phyloP scores from a whole-genome alignment of 2,888 invertebrate genomes.

The Diachrysia chrysitis region DNA sequence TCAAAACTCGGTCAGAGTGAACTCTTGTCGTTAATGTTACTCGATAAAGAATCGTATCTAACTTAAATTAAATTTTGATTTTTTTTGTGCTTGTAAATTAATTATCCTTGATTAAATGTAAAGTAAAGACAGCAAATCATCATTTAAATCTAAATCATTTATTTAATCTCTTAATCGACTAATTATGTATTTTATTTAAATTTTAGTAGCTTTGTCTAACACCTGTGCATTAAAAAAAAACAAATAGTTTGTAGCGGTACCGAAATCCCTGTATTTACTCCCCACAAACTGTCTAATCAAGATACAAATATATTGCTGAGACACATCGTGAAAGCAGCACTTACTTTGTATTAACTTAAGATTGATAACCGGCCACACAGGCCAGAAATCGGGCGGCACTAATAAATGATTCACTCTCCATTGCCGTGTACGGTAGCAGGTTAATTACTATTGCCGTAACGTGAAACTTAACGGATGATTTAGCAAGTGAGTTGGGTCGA shows the following conservation, averaged over 20 bases:
- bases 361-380: conserved; percentile 60
- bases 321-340: conserved; percentile 12
- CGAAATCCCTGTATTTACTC: too few species aligned
- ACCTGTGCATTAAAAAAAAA: too few species aligned
- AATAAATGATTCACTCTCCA: conserved; percentile 70
- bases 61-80: background rate
- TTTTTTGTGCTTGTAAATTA: background rate
- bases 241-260: too few species aligned
- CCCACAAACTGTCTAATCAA: background rate
- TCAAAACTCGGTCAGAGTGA: conserved; percentile 15
- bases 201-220: too few species aligned
- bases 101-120: too few species aligned
- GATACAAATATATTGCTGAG: background rate
- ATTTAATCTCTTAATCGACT: too few species aligned
- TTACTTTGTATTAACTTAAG: conserved; percentile 47
- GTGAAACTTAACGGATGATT: conserved; percentile 75
- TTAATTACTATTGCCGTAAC: conserved; percentile 75
- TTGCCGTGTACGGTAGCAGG: conserved; percentile 66
- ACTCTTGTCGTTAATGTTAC: conserved; percentile 1
- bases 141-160: too few species aligned
- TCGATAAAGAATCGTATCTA: background rate
- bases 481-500: conserved; percentile 71
- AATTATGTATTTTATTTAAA: too few species aligned
- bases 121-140: too few species aligned
- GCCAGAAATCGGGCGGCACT: conserved; percentile 54